Evolutionary conservation across 2,113 vertebrate genomes (phyloP).

Genomic region (Axis porcinus): DNA sequence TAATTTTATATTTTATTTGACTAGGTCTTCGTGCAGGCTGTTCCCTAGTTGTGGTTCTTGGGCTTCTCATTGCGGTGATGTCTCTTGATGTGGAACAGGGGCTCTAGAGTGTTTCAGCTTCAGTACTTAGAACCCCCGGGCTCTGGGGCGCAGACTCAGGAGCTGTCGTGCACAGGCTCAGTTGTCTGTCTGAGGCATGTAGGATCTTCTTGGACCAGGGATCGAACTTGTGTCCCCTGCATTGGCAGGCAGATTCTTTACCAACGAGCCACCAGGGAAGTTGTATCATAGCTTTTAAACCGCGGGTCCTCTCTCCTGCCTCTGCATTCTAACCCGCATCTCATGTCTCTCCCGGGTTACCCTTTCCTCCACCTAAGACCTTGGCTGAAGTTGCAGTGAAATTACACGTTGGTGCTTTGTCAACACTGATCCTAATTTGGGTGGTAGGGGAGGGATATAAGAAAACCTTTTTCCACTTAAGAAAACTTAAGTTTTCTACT

Average conservation of each 20-base stretch:
- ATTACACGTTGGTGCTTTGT: neutral
- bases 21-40: neutral
- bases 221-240: neutral
- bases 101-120: neutral
- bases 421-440: neutral
- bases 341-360: neutral
- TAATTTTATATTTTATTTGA: neutral
- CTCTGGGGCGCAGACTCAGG: neutral
- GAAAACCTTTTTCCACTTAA: neutral
- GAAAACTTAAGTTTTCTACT: neutral
- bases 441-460: rapidly evolving
- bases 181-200: neutral
- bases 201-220: neutral
- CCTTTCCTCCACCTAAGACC: neutral
- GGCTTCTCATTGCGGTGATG: rapidly evolving
- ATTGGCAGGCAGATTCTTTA: neutral
- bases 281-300: neutral
- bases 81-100: neutral
- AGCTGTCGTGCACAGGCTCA: neutral
- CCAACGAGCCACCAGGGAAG: neutral
- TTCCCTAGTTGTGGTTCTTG: rapidly evolving
- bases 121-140: neutral
- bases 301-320: rapidly evolving
- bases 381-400: neutral
- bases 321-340: no score